Evolutionary conservation across 1,140 invertebrate genomes (phyloP).

Genomic region (Pectinophora gossypiella): DNA sequence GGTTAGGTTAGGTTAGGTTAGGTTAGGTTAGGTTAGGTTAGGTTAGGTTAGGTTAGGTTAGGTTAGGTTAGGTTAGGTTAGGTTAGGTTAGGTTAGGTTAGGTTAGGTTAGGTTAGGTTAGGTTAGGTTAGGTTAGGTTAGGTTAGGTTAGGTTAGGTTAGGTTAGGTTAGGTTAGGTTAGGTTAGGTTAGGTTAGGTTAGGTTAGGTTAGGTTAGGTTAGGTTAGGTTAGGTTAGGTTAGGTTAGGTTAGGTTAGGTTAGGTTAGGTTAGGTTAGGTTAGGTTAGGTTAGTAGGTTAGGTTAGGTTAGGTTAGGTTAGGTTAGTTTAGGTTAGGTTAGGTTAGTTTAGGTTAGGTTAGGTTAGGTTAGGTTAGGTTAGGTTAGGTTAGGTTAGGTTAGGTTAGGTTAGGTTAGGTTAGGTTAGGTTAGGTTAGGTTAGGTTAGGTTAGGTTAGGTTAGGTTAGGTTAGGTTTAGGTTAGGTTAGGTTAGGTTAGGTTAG

Average conservation of each 20-base stretch:
- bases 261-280: slow-evolving; percentile 29
- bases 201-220: too few species aligned
- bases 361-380: slow-evolving; percentile 23
- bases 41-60: too few species aligned
- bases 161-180: too few species aligned
- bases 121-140: too few species aligned
- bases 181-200: too few species aligned
- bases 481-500: slow-evolving; percentile 44
- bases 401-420: slow-evolving; percentile 20
- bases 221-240: slow-evolving; percentile 21
- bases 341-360: slow-evolving; percentile 17
- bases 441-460: slow-evolving; percentile 35
- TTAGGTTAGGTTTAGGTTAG: slow-evolving; percentile 42
- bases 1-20: too few species aligned
- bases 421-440: slow-evolving; percentile 15
- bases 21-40: too few species aligned
- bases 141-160: too few species aligned
- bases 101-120: too few species aligned
- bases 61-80: too few species aligned
- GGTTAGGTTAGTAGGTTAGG: slow-evolving; percentile 24
- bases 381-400: slow-evolving; percentile 14
- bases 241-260: slow-evolving; percentile 27
- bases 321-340: slow-evolving; percentile 15
- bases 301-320: slow-evolving; percentile 26
- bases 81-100: too few species aligned